Evolutionary conservation across 2,888 invertebrate species (phyloP).

Genomic region (Tipula helvola): DNA sequence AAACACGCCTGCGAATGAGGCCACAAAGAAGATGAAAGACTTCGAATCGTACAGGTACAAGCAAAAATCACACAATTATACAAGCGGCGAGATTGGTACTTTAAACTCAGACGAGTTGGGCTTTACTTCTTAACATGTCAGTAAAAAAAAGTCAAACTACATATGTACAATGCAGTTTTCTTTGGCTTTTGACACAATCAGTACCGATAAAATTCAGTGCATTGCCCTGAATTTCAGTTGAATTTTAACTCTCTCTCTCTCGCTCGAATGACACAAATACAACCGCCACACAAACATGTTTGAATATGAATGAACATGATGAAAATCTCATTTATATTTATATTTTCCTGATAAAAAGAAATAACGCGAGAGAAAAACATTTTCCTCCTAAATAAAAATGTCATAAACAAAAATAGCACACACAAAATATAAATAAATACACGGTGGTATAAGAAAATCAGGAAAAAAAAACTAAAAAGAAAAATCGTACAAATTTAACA

Average conservation of each 20-base stretch:
- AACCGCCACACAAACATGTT: background rate
- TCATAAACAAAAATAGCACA: background rate
- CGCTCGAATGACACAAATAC: background rate
- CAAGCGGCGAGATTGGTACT: too few species aligned
- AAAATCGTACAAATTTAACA: background rate
- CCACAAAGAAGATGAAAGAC: too few species aligned
- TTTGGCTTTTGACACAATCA: background rate
- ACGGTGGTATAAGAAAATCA: background rate
- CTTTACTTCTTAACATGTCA: too few species aligned
- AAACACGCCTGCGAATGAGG: too few species aligned
- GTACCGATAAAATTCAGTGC: background rate
- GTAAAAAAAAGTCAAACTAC: too few species aligned
- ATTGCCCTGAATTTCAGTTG: background rate
- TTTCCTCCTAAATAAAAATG: background rate
- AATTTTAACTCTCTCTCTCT: background rate
- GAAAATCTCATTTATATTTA: background rate
- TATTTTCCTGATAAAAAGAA: background rate
- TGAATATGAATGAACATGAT: background rate
- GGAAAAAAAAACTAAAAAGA: background rate
- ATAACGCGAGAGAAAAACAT: background rate
- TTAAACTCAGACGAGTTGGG: too few species aligned
- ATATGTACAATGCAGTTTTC: too few species aligned
- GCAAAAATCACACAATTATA: too few species aligned
- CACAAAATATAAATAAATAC: background rate
- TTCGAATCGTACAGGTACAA: too few species aligned